phyloP scores from a whole-genome alignment of 2,888 invertebrate species.

The Drosophila pegasa region DNA sequence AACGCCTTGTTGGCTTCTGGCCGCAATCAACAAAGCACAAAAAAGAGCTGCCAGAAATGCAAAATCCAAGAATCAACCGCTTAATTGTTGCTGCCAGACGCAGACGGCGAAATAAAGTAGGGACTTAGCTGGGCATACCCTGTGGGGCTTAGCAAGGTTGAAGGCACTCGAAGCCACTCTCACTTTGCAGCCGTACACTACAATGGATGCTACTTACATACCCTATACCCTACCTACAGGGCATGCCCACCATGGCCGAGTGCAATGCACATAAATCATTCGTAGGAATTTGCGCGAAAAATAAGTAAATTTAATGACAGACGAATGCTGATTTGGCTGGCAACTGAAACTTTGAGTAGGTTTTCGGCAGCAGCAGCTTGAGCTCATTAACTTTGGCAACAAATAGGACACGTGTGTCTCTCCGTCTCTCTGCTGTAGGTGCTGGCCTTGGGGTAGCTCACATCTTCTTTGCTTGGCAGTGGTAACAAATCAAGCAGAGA shows the following conservation, averaged over 20 bases:
- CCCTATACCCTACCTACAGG: neutral
- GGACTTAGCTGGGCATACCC: neutral
- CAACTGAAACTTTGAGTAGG: neutral
- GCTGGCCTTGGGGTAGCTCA: conserved; percentile 6
- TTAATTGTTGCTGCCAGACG: conserved; percentile 44
- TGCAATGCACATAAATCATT: conserved; percentile 40
- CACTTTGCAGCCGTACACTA: neutral
- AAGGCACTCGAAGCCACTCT: neutral
- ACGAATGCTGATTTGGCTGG: conserved; percentile 22
- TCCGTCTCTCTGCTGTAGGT: conserved; percentile 48
- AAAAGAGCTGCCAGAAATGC: conserved; percentile 25
- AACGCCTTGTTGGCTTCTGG: conserved; percentile 47
- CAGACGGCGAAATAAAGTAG: neutral
- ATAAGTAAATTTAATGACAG: conserved; percentile 58
- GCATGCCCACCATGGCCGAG: conserved; percentile 23
- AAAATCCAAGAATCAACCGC: conserved; percentile 41
- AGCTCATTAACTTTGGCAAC: conserved; percentile 59
- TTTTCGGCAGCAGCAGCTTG: conserved; percentile 58
- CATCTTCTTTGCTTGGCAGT: conserved; percentile 38
- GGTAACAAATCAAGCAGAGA: conserved; percentile 54
- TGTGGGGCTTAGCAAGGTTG: neutral
- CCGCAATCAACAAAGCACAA: conserved; percentile 70
- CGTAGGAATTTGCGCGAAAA: conserved; percentile 39
- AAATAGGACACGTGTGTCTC: conserved; percentile 7
- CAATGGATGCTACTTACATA: neutral